A percentile compares a stretch with the other conserved stretches of the same genome.
These are phyloP conservation scores for Cosmia trapezina DNA, from an alignment of 2,888 invertebrate species.

Conservation along the genomic window DNA sequence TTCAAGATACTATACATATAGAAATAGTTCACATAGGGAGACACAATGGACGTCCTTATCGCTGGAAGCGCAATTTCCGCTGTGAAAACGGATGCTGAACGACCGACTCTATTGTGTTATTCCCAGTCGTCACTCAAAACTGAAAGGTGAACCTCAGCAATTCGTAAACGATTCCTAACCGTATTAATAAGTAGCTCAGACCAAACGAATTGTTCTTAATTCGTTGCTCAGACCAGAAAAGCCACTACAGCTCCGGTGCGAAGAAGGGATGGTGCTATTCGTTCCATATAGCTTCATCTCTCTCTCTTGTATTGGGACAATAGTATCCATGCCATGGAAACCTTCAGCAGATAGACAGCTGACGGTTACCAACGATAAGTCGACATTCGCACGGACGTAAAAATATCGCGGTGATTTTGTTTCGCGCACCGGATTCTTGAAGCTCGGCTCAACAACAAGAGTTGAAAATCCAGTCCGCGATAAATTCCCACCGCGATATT, in stretches of 20 bases:
- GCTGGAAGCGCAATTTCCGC: not conserved
- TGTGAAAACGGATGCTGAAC: not conserved
- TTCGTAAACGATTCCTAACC: not conserved
- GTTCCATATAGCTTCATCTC: conserved; percentile 2
- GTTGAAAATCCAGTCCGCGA: too few relatives aligned
- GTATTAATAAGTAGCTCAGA: not conserved
- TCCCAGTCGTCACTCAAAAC: not conserved
- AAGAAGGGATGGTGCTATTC: not conserved
- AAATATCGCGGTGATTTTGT: too few relatives aligned
- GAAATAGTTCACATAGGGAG: not conserved
- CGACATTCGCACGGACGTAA: too few relatives aligned
- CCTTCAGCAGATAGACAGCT: too few relatives aligned
- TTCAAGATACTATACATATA: not conserved
- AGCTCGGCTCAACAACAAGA: too few relatives aligned
- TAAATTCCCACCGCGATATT: too few relatives aligned
- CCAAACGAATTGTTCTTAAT: too few relatives aligned
- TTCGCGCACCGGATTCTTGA: too few relatives aligned
- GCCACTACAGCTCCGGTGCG: not conserved
- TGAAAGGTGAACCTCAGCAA: conserved; percentile 13
- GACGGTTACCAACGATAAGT: too few relatives aligned
- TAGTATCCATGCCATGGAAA: too few relatives aligned
- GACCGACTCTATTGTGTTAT: conserved; percentile 8
- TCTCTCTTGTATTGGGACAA: not conserved
- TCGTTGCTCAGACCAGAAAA: not conserved
- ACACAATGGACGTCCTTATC: not conserved